Conservation (phyloP, 2,888 invertebrate species). For the Drosophila testacea region DNA sequence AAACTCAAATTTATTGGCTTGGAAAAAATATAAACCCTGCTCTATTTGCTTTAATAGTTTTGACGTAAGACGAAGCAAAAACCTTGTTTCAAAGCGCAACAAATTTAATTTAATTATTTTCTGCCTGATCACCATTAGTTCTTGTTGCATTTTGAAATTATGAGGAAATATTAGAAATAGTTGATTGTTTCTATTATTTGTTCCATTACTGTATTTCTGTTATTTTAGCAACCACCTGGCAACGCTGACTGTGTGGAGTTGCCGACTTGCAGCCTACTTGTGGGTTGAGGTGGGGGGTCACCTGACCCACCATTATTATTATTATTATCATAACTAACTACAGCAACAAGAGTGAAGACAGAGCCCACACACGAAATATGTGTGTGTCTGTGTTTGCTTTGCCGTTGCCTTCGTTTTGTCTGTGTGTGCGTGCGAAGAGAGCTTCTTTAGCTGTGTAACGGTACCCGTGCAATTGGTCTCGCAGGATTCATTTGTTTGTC, state of each 20-base stretch:
- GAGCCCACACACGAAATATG: slow-evolving; percentile 29
- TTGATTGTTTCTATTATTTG: too few relatives aligned
- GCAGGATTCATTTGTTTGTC: slow-evolving; percentile 77
- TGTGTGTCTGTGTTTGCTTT: slow-evolving; percentile 14
- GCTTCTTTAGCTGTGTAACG: slow-evolving; percentile 43
- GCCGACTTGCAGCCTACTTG: slow-evolving; percentile 3
- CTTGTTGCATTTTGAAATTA: too few relatives aligned
- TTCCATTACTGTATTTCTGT: neutral
- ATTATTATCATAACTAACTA: slow-evolving; percentile 62
- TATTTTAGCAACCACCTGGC: slow-evolving; percentile 37
- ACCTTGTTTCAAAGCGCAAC: too few relatives aligned
- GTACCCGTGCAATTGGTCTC: slow-evolving; percentile 77
- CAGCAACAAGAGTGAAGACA: slow-evolving; percentile 7
- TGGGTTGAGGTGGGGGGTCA: neutral
- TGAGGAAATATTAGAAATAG: too few relatives aligned
- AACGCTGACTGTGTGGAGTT: slow-evolving; percentile 19
- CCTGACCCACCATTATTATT: slow-evolving; percentile 39
- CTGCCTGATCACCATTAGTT: too few relatives aligned
- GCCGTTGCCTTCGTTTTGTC: neutral
- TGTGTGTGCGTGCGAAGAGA: slow-evolving; percentile 23
- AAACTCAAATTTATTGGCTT: too few relatives aligned
- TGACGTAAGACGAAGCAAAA: too few relatives aligned
- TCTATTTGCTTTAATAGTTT: too few relatives aligned
- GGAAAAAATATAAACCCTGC: too few relatives aligned
- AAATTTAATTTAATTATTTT: too few relatives aligned